These are phyloP conservation scores for Campoletis raptor DNA, from an alignment of 2,888 invertebrate genomes.

Conservation along the genomic window DNA sequence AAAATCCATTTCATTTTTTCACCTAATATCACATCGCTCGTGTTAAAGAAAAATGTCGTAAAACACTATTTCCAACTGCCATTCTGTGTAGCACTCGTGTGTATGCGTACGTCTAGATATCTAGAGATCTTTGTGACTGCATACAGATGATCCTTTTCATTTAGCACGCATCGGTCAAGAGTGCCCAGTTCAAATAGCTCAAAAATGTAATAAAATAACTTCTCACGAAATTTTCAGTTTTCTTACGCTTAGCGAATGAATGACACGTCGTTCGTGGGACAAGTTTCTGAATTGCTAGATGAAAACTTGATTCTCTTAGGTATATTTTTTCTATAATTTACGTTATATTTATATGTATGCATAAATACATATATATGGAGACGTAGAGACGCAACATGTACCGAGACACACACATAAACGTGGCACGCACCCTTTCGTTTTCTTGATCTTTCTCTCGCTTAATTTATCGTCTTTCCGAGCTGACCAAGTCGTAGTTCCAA, in stretches of 20 bases:
- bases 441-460: constrained; percentile 43
- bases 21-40: not conserved
- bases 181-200: constrained; percentile 32
- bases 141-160: constrained; percentile 9
- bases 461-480: constrained; percentile 66
- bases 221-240: constrained; percentile 59
- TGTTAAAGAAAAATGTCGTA: not conserved
- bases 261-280: not conserved
- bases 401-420: constrained; percentile 15
- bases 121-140: not conserved
- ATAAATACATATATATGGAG: not conserved
- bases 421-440: not conserved
- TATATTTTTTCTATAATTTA: constrained; percentile 7
- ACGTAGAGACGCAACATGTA: not conserved
- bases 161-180: constrained; percentile 52
- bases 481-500: constrained; percentile 58
- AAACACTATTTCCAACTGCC: constrained; percentile 25
- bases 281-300: constrained; percentile 20
- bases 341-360: not conserved
- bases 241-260: constrained; percentile 52
- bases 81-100: constrained; percentile 12
- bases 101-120: constrained; percentile 6
- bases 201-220: constrained; percentile 62
- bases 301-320: constrained; percentile 5
- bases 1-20: not conserved